phyloP scores from a whole-genome alignment of 2,113 vertebrate genomes.

The Trematomus loennbergii region DNA sequence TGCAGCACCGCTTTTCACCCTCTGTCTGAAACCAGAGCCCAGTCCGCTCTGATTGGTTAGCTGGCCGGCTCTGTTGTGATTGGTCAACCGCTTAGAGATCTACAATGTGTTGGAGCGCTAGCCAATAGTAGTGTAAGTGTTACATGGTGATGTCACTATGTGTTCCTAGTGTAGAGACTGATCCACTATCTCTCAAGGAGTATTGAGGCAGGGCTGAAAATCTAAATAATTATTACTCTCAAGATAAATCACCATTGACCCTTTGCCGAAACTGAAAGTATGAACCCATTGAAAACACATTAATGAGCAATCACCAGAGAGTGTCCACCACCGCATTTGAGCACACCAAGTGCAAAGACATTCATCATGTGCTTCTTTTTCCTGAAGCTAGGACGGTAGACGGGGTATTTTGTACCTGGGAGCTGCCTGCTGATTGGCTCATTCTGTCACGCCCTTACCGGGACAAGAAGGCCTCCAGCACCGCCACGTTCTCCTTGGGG shows the following conservation, averaged over 20 bases:
- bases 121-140: no score
- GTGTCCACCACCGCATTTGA: neutral
- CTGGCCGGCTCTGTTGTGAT: no score
- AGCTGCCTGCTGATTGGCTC: constrained; percentile 64
- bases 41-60: no score
- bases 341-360: constrained; percentile 27
- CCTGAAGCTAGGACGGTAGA: constrained; percentile 20
- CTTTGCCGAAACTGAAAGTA: neutral
- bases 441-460: constrained; percentile 88
- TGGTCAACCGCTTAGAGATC: no score
- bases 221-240: neutral
- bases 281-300: neutral
- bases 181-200: neutral
- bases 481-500: constrained; percentile 87
- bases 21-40: no score
- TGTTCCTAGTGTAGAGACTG: no score
- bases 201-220: neutral
- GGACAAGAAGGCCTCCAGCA: constrained; percentile 92
- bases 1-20: no score
- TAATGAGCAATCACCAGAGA: constrained; percentile 2
- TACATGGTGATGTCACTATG: no score
- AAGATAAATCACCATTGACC: neutral
- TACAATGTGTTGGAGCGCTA: no score
- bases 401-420: constrained; percentile 62
- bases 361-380: constrained; percentile 6